Conservation (phyloP, 2,113 vertebrate species). For the human region DNA sequence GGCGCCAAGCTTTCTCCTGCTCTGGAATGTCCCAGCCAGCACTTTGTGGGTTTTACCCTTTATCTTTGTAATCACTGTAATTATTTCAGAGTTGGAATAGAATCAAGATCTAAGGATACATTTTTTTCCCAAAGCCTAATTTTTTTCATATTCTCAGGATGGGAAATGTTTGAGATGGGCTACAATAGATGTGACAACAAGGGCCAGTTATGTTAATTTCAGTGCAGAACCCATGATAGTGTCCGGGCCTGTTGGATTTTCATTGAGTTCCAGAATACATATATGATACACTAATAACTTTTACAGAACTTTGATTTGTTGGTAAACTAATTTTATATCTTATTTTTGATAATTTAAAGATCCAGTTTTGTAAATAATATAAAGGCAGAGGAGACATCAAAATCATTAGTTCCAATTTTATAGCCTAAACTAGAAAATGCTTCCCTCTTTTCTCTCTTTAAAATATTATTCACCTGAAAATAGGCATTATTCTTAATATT, state of each 20-base stretch:
- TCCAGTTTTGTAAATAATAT: slow-evolving; percentile 18
- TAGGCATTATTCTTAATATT: not conserved
- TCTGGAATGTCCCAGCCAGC: slow-evolving; percentile 83
- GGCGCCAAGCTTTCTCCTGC: slow-evolving; percentile 86
- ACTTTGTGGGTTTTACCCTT: slow-evolving; percentile 81
- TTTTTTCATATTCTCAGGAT: not conserved
- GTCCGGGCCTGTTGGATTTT: not conserved
- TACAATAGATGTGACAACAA: not conserved
- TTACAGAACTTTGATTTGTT: not conserved
- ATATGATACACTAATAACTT: not conserved
- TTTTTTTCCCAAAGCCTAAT: slow-evolving; percentile 1
- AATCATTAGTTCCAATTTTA: slow-evolving; percentile 36
- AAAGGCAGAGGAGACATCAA: not conserved
- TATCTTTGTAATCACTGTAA: slow-evolving; percentile 81
- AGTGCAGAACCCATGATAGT: not conserved
- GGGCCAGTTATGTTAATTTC: not conserved
- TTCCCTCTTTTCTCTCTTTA: not conserved
- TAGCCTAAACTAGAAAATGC: not conserved
- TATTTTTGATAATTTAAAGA: slow-evolving; percentile 3
- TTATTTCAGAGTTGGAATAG: slow-evolving; percentile 74
- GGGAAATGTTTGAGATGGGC: not conserved
- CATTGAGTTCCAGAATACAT: not conserved
- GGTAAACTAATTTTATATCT: not conserved
- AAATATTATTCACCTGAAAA: not conserved
- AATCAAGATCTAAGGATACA: slow-evolving; percentile 58